phyloP scores from a whole-genome alignment of 2,888 invertebrate genomes.

The Nomada ferruginata region DNA sequence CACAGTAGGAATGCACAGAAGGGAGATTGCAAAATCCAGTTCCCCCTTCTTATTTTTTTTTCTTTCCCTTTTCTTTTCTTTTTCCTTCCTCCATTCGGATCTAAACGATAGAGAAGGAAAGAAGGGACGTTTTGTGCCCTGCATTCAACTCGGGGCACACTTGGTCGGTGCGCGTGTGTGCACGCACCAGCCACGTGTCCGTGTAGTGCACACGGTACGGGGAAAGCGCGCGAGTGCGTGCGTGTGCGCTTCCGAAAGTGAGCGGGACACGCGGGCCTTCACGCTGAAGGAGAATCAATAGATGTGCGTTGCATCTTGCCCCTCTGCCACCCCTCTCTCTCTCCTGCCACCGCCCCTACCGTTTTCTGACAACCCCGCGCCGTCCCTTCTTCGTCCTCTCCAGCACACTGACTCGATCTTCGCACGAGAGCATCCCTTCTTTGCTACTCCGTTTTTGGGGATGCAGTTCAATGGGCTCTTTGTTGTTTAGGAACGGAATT shows the following conservation, averaged over 20 bases:
- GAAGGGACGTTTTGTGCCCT: constrained; percentile 63
- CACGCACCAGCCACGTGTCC: constrained; percentile 25
- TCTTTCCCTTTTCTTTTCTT: constrained; percentile 44
- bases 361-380: constrained; percentile 62
- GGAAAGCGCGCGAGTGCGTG: constrained; percentile 51
- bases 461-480: background rate
- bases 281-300: constrained; percentile 82
- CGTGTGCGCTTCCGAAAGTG: constrained; percentile 72
- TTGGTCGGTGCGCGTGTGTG: constrained; percentile 57
- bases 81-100: background rate
- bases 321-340: constrained; percentile 74
- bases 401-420: constrained; percentile 66
- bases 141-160: constrained; percentile 64
- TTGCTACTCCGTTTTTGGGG: constrained; percentile 9
- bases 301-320: constrained; percentile 83
- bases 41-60: constrained; percentile 31
- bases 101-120: background rate
- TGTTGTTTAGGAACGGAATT: background rate
- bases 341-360: too few species aligned
- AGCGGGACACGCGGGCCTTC: constrained; percentile 73
- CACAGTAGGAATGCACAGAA: constrained; percentile 64
- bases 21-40: constrained; percentile 75
- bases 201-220: constrained; percentile 33
- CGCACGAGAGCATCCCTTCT: constrained; percentile 49
- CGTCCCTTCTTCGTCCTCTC: constrained; percentile 66